Evolutionary conservation across 2,888 invertebrate genomes (phyloP), one percentile per base, ranked within the genome.

Genomic region (Ophion ventricosus): DNA sequence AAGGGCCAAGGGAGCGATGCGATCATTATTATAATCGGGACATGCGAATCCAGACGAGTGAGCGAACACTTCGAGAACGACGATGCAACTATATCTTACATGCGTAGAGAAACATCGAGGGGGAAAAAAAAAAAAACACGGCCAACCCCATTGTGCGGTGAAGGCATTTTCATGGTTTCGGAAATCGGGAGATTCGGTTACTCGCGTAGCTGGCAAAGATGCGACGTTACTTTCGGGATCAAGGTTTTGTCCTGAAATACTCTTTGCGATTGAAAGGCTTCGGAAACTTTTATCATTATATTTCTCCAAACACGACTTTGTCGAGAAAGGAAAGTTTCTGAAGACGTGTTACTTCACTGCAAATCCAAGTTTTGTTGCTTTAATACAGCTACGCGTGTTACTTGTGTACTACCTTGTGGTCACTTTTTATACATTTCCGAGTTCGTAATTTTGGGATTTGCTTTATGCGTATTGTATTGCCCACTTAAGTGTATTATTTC

Each of bases 161-260:
- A 70, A 29, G 61, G 70, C 43, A 70, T 11, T 80, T 80, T 56
- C 63, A 74, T 73, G 84, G 80, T 35, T 80, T 84, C 84, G 84
- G 66, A 67, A 80, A 80, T 73, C 40, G 14, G 10, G 59, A 63
- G 69, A 81, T 77, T 73, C 66, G 40, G 73, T 81, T 84, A 80
- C 80, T 43, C 66, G 26, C 1, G 25, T 8, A 59, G 40, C 56
- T 29, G 0, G 29, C 59, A 59, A 64, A 70, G 43, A 61, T 14
- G 20, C 26, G 54, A 64, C 64, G 7, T 63, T 54, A 49, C 49
- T 26, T 29, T 40, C 54, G 43, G 43, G 59, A n/a, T 54, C 43
- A n/a, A 72, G 43, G 64, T 82, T 56, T 64, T 26, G 54, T 63
- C 40, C 8, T 54, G 8, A 75, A 56, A 35, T 8, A n/a, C 23